A percentile compares a stretch with the other conserved stretches of the same genome.
Evolutionary conservation across 2,113 vertebrate genomes (phyloP).

Genomic region (Passer montanus): DNA sequence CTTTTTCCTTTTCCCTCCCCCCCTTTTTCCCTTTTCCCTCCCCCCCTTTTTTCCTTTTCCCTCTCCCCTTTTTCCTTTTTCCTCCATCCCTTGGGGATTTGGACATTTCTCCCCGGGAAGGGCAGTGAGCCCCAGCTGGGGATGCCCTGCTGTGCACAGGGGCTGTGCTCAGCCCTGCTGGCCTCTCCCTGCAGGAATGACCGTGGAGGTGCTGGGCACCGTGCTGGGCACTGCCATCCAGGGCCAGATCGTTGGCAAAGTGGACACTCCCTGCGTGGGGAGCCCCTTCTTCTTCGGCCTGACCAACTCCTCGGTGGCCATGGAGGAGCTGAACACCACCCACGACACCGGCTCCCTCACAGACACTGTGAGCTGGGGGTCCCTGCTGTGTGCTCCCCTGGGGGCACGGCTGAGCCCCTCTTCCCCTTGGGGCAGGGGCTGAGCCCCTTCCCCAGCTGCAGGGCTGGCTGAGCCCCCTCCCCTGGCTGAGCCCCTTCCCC

Average conservation of each 20-base stretch:
- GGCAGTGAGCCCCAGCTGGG: neutral
- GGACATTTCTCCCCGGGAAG: neutral
- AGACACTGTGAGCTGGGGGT: conserved; percentile 75
- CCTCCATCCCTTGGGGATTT: neutral
- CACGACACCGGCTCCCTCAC: conserved; percentile 61
- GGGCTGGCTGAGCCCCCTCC: too few species aligned
- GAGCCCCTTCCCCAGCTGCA: too few species aligned
- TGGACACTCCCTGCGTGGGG: conserved; percentile 76
- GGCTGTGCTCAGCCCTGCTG: neutral
- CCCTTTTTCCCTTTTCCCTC: too few species aligned
- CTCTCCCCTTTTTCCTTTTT: neutral
- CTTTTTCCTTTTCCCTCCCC: too few species aligned
- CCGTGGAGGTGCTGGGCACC: conserved; percentile 89
- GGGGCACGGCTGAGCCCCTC: neutral
- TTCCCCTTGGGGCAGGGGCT: too few species aligned
- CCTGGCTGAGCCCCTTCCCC: too few species aligned
- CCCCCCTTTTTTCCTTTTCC: too few species aligned
- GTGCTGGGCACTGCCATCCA: conserved; percentile 93
- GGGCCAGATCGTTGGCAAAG: conserved; percentile 91
- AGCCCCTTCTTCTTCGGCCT: neutral
- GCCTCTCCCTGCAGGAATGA: conserved; percentile 84
- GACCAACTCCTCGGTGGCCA: conserved; percentile 51
- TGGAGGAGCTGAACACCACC: conserved; percentile 72
- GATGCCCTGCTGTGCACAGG: neutral
- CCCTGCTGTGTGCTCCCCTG: fast-evolving